phyloP scores from a whole-genome alignment of 2,888 invertebrate genomes.

The Teleiodes luculella region DNA sequence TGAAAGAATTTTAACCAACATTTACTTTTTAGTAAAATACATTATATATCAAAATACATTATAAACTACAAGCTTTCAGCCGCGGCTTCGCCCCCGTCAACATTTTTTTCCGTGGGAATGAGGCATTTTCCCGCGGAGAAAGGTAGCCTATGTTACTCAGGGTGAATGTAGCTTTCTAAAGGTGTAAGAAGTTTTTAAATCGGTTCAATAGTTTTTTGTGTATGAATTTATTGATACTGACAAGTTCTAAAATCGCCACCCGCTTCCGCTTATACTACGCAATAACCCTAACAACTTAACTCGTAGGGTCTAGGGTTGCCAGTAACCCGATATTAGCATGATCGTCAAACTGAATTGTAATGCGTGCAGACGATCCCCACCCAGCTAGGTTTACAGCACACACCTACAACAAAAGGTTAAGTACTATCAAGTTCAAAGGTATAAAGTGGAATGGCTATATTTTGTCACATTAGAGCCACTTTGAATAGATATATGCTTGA shows the following conservation, averaged over 20 bases:
- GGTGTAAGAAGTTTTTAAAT: no score
- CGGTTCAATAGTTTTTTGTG: no score
- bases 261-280: conserved; percentile 29
- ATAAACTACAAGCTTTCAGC: no score
- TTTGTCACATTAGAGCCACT: neutral
- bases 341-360: conserved; percentile 63
- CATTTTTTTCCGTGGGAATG: no score
- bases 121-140: no score
- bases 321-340: conserved; percentile 62
- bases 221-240: no score
- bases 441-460: neutral
- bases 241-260: conserved; percentile 12
- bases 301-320: conserved; percentile 48
- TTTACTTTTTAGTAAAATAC: no score
- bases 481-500: no score
- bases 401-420: conserved; percentile 45
- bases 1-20: neutral
- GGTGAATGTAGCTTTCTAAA: no score
- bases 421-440: conserved; percentile 38
- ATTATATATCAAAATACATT: no score
- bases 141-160: no score
- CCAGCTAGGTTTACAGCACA: neutral
- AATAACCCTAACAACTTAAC: conserved; percentile 20
- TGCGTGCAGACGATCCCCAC: conserved; percentile 30
- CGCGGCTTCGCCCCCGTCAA: no score